These are phyloP conservation scores for Mayetiola destructor DNA, from an alignment of 2,888 invertebrate species.

Conservation along the genomic window DNA sequence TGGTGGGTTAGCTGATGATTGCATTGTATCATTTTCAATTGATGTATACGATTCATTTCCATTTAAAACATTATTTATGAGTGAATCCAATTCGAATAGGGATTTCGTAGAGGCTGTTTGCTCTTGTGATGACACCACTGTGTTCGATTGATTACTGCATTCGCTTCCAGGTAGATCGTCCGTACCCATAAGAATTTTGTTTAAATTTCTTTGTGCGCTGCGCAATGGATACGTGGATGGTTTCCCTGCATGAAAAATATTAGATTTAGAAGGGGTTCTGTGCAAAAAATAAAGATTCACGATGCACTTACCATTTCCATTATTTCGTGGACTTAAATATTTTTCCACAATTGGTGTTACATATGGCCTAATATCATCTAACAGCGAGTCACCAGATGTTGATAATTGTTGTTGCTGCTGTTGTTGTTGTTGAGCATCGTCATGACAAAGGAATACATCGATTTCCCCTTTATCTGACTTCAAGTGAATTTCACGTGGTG, in stretches of 20 bases:
- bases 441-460: slow-evolving; percentile 89
- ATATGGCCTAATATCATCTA: slow-evolving; percentile 46
- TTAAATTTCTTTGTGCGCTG: slow-evolving; percentile 35
- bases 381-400: slow-evolving; percentile 46
- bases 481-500: slow-evolving; percentile 69
- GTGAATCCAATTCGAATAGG: not conserved
- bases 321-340: slow-evolving; percentile 32
- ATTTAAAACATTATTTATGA: slow-evolving; percentile 4
- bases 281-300: not conserved
- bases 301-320: slow-evolving; percentile 12
- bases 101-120: not conserved
- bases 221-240: slow-evolving; percentile 27
- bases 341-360: slow-evolving; percentile 39
- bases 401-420: slow-evolving; percentile 24
- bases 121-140: not conserved
- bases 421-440: slow-evolving; percentile 33
- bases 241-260: slow-evolving; percentile 14
- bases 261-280: not conserved
- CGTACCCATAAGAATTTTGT: slow-evolving; percentile 30
- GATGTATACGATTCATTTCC: not conserved
- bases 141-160: not conserved
- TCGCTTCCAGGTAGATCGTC: not conserved
- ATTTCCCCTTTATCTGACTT: slow-evolving; percentile 84
- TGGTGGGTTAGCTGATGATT: not conserved
- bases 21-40: not conserved